phyloP scores from a whole-genome alignment of 2,797 vertebrate species.

The Platalea minor region DNA sequence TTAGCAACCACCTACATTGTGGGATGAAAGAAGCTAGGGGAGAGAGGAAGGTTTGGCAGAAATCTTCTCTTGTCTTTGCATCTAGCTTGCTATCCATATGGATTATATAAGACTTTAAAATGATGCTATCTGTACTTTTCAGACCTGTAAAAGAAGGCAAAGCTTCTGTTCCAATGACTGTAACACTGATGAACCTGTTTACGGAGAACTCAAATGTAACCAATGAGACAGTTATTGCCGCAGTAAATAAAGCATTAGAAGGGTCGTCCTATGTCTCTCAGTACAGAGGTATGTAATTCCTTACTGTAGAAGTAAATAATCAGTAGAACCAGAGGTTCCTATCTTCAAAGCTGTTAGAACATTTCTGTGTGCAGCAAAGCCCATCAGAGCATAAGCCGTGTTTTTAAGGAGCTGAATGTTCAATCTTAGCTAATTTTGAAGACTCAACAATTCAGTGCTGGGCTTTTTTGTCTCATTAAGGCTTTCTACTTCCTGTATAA shows the following conservation, averaged over 20 bases:
- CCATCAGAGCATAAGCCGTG: not conserved
- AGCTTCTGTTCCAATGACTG: fast-evolving
- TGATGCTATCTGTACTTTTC: not conserved
- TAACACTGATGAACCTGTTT: conserved; percentile 59
- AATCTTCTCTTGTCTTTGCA: not conserved
- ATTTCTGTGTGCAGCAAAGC: not conserved
- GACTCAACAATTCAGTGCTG: not conserved
- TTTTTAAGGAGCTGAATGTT: not conserved
- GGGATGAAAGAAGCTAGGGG: not conserved
- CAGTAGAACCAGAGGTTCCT: not conserved
- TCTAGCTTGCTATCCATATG: not conserved
- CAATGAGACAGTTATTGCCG: fast-evolving
- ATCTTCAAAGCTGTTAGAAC: not conserved
- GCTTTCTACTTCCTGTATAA: not conserved
- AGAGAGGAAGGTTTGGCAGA: not conserved
- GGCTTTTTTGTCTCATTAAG: not conserved
- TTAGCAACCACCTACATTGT: not conserved
- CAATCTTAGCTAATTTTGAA: not conserved
- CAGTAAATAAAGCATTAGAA: fast-evolving
- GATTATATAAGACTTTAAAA: not conserved
- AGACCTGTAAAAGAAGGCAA: not conserved
- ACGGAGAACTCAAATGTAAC: fast-evolving
- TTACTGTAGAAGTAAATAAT: not conserved
- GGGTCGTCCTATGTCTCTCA: fast-evolving
- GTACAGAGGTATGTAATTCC: not conserved